A percentile compares a stretch with the other conserved stretches of the same genome.
Conservation (phyloP, 2,888 invertebrate genomes). For the Chrysolina haemoptera region DNA sequence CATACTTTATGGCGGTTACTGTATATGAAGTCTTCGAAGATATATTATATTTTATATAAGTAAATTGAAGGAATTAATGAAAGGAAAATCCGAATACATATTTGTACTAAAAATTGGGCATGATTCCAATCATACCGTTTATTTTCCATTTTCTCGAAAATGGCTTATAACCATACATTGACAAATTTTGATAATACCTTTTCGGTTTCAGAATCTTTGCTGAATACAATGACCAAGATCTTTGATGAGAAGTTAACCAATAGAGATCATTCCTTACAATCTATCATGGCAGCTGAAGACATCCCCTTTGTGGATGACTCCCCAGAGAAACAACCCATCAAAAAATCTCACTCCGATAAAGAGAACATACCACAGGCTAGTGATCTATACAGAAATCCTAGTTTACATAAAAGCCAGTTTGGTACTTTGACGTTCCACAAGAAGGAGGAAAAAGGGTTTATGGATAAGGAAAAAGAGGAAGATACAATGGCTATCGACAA, state of each 20-base stretch:
- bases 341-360: slow-evolving; percentile 60
- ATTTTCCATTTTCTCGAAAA: background rate
- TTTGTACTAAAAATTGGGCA: background rate
- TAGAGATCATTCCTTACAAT: slow-evolving; percentile 77
- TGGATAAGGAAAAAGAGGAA: slow-evolving; percentile 69
- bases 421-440: slow-evolving; percentile 55
- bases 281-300: slow-evolving; percentile 71
- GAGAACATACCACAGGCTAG: slow-evolving; percentile 65
- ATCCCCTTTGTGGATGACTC: slow-evolving; percentile 82
- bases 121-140: background rate
- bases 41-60: too few species aligned
- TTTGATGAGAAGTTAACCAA: slow-evolving; percentile 80
- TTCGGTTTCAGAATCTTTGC: slow-evolving; percentile 82
- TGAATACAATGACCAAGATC: slow-evolving; percentile 87
- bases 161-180: background rate
- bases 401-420: slow-evolving; percentile 70
- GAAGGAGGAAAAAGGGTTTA: slow-evolving; percentile 68
- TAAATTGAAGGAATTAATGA: background rate
- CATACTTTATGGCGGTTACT: too few species aligned
- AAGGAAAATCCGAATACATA: background rate
- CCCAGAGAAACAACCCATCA: slow-evolving; percentile 70
- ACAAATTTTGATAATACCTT: background rate
- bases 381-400: slow-evolving; percentile 71
- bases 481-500: slow-evolving; percentile 64
- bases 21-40: too few species aligned